phyloP scores from a whole-genome alignment of 2,888 invertebrate genomes.

The Fabriciana adippe region DNA sequence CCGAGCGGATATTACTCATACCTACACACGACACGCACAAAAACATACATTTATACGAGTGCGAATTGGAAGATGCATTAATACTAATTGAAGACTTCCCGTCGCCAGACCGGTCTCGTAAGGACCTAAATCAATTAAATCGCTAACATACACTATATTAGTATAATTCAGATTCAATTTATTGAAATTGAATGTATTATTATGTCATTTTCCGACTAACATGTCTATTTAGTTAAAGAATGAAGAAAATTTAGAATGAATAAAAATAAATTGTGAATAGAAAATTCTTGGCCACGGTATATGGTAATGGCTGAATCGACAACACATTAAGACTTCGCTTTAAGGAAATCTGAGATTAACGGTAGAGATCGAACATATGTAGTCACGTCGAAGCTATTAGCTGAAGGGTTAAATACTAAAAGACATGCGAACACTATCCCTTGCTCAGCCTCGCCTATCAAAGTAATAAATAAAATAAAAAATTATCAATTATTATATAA shows the following conservation, averaged over 20 bases:
- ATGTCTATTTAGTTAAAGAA: neutral
- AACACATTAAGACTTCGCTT: conserved; percentile 53
- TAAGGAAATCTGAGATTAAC: conserved; percentile 36
- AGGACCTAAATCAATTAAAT: conserved; percentile 45
- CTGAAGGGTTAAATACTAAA: conserved; percentile 60
- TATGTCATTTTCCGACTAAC: no score
- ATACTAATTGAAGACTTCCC: conserved; percentile 78
- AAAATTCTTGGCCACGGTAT: neutral
- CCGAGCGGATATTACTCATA: conserved; percentile 75
- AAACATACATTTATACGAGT: conserved; percentile 54
- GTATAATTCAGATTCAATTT: conserved; percentile 11
- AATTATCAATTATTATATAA: no score
- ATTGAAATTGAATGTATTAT: neutral
- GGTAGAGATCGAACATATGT: conserved; percentile 60
- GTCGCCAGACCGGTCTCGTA: conserved; percentile 49
- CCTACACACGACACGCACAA: conserved; percentile 45
- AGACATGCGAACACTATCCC: conserved; percentile 59
- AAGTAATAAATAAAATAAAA: neutral
- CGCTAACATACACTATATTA: conserved; percentile 5
- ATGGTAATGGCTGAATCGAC: conserved; percentile 22
- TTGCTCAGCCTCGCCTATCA: conserved; percentile 24
- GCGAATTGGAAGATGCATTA: conserved; percentile 65
- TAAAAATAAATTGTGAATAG: conserved; percentile 1
- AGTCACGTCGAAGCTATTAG: conserved; percentile 76
- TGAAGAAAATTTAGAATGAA: conserved; percentile 2